Evolutionary conservation across 1,140 invertebrate genomes (phyloP), one percentile per base, ranked within the genome.

Genomic region (Pristionchus pacificus): DNA sequence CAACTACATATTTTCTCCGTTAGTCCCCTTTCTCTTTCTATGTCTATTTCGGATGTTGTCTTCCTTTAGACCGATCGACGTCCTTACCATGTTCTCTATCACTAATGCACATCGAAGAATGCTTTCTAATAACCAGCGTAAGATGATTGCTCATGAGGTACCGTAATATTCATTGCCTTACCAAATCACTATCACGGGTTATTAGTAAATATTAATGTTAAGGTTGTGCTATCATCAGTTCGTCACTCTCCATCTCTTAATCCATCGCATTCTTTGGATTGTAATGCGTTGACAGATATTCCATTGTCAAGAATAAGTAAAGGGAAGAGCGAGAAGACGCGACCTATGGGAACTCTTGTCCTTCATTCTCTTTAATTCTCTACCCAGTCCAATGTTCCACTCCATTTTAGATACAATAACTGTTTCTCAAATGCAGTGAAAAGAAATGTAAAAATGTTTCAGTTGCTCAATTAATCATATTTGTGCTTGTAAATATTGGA

Each of bases 401-500:
- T 27, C 29, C 60, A 61, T 61, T 27, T 61, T 24, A 61, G 24
- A 24, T 27, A 61, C 29, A 61, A 30, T 61, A 30, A 61, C 24
- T 61, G 25, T 61, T 30, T 25, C 24, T 61, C 60, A 24, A 61
- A 27, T 30, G 67, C 67, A 3, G 67, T 69, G 3, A 68, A 65
- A 30, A 69, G 59, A 58, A 60, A 60, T 13, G 67, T 69, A 19
- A 57, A 58, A 3, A 24, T 49, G 6, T 10, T 19, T 49, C 38
- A 49, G 19, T 19, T 49, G 6, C 6, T 49, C 6, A 49, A n/a
- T n/a, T n/a, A n/a, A n/a, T n/a, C n/a, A n/a, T n/a, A n/a, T n/a
- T n/a, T n/a, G n/a, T n/a, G n/a, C n/a, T n/a, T n/a, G n/a, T n/a
- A n/a, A n/a, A n/a, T n/a, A n/a, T n/a, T n/a, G n/a, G n/a, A n/a